phyloP scores from a whole-genome alignment of 2,888 invertebrate genomes.

The Mamestra brassicae region DNA sequence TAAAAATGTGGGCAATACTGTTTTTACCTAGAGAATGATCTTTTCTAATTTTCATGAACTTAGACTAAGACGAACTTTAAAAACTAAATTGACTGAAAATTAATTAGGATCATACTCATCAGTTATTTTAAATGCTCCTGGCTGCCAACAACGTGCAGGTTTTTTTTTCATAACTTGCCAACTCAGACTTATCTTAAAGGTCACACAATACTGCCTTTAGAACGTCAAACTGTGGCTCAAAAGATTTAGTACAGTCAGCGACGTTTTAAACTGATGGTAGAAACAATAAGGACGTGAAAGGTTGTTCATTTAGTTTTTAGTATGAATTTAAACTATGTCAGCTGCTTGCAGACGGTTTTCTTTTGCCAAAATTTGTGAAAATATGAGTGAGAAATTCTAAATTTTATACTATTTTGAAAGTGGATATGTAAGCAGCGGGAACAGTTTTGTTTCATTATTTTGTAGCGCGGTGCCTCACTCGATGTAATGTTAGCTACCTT shows the following conservation, averaged over 20 bases:
- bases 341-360: constrained; percentile 47
- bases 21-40: constrained; percentile 50
- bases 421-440: constrained; percentile 36
- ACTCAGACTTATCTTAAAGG: background rate
- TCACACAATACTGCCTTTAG: constrained; percentile 25
- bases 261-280: constrained; percentile 26
- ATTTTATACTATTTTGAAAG: constrained; percentile 21
- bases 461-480: constrained; percentile 59
- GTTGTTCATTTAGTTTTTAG: constrained; percentile 59
- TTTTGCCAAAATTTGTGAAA: constrained; percentile 37
- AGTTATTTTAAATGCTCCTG: constrained; percentile 21
- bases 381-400: constrained; percentile 26
- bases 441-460: constrained; percentile 37
- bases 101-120: constrained; percentile 38
- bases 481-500: constrained; percentile 42
- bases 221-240: constrained; percentile 28
- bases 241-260: constrained; percentile 26
- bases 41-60: constrained; percentile 53
- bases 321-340: constrained; percentile 57
- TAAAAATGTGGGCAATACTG: constrained; percentile 64
- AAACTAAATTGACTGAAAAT: constrained; percentile 39
- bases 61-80: constrained; percentile 19
- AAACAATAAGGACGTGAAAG: constrained; percentile 23
- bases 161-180: background rate
- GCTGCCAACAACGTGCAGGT: background rate